Evolutionary conservation across 2,888 invertebrate species (phyloP), one percentile per base, ranked within the genome.

Genomic region (Trissolcus brochymenae): DNA sequence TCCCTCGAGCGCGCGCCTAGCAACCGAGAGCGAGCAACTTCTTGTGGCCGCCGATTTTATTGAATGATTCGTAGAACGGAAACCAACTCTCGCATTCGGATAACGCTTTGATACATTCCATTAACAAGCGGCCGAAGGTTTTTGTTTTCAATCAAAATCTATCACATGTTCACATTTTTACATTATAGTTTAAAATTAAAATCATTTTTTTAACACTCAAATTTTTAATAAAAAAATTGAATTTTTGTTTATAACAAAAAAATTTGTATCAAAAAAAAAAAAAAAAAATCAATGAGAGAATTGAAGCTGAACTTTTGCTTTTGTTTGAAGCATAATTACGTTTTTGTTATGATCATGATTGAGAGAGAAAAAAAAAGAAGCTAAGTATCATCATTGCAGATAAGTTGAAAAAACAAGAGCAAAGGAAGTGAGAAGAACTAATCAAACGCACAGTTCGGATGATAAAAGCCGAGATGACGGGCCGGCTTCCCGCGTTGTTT

Each of bases 61-160:
- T 51, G 74, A 68, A 64, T 56, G 74, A 75, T 75, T 75, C 74
- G 68, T 60, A 66, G 74, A 75, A 75, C 74, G 68, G 74, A 75
- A 75, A 75, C 59, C 53, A 65, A 60, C 68, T 59, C 75, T 67
- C 74, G 74, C 61, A 64, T 64, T 68, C 68, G 49, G 59, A 73
- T 66, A 68, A 68, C 49, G 62, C 68, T 55, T 61, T 25, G 35
- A 57, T 21, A 61, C 67, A 66, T 67, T 67, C 57, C 56, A 60
- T 46, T 14, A 46, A 16, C 46, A 46, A 35, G 35, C 35, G 11
- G 1, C 9, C 9, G 1, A 9, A 35, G 6, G 9, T 35, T 35
- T 35, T 35, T 35, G 2, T 7, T 35, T 35, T 35, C 9, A 9
- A 35, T 9, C 43, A 11, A 43, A 43, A 2, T 6, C 11, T 43